phyloP scores from a whole-genome alignment of 92 coral and sea anemone species.

The Zoanthus sansibaricus region DNA sequence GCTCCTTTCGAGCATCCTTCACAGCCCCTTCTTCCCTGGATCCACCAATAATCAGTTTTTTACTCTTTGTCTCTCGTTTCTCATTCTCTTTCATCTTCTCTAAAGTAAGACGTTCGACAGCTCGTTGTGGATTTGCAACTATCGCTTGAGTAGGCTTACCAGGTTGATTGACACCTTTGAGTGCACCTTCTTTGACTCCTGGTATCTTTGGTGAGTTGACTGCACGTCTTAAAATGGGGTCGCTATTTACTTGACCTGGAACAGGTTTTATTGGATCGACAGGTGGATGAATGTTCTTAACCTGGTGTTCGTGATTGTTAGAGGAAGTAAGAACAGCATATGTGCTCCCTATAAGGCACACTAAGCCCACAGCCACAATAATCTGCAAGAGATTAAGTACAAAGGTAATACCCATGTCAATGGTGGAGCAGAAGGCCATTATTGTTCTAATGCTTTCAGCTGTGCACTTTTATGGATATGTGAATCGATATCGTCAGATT shows the following conservation, averaged over 20 bases:
- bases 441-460: too few relatives aligned
- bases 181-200: neutral
- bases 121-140: neutral
- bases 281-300: slow-evolving; percentile 60
- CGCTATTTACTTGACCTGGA: slow-evolving; percentile 13
- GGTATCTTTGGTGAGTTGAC: neutral
- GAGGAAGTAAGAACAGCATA: slow-evolving; percentile 71
- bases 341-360: slow-evolving; percentile 77
- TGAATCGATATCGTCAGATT: too few relatives aligned
- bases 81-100: slow-evolving; percentile 27
- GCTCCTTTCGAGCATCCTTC: slow-evolving; percentile 70
- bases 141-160: neutral
- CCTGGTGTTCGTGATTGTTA: slow-evolving; percentile 55
- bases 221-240: neutral
- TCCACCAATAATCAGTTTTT: slow-evolving; percentile 35
- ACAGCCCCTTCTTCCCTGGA: slow-evolving; percentile 46
- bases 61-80: slow-evolving; percentile 26
- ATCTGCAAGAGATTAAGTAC: slow-evolving; percentile 28
- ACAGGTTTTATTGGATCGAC: slow-evolving; percentile 65
- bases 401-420: neutral
- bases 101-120: neutral
- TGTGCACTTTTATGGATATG: too few relatives aligned
- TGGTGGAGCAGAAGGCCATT: too few relatives aligned
- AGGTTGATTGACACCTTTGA: neutral
- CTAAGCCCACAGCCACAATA: slow-evolving; percentile 66